A percentile compares a stretch with the other conserved stretches of the same genome.
Evolutionary conservation across 2,888 invertebrate species (phyloP).

Genomic region (Microctonus brassicae): DNA sequence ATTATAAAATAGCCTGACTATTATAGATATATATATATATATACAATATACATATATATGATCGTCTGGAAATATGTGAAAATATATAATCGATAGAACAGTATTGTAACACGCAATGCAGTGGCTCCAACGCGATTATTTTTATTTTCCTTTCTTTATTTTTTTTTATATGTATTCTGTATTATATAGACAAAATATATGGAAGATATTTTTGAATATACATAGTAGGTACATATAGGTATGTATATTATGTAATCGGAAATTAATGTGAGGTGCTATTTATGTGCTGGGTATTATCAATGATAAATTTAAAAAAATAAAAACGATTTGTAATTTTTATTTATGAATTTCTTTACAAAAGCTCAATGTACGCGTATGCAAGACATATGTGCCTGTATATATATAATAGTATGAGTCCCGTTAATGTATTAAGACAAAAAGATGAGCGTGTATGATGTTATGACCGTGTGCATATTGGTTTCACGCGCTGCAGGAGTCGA

Average conservation of each 20-base stretch:
- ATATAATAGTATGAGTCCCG: background rate
- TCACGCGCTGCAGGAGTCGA: conserved; percentile 13
- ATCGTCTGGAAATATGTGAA: conserved; percentile 42
- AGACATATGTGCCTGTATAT: background rate
- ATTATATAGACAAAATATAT: no score
- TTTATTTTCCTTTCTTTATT: background rate
- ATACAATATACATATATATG: conserved; percentile 25
- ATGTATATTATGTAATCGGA: no score
- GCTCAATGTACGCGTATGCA: background rate
- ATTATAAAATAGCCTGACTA: no score
- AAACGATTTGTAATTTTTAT: conserved; percentile 2
- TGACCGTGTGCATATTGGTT: conserved; percentile 4
- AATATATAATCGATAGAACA: conserved; percentile 35
- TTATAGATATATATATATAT: background rate
- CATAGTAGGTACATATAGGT: no score
- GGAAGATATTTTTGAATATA: no score
- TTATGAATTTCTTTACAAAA: background rate
- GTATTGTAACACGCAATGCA: conserved; percentile 49
- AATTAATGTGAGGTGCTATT: background rate
- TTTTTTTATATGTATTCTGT: background rate
- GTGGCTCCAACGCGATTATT: conserved; percentile 33
- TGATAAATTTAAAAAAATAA: background rate
- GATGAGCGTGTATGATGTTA: conserved; percentile 14
- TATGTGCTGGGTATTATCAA: background rate
- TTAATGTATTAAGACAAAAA: conserved; percentile 16